phyloP scores from a whole-genome alignment of 1,140 invertebrate species.

The Holcopasites calliopsidis region DNA sequence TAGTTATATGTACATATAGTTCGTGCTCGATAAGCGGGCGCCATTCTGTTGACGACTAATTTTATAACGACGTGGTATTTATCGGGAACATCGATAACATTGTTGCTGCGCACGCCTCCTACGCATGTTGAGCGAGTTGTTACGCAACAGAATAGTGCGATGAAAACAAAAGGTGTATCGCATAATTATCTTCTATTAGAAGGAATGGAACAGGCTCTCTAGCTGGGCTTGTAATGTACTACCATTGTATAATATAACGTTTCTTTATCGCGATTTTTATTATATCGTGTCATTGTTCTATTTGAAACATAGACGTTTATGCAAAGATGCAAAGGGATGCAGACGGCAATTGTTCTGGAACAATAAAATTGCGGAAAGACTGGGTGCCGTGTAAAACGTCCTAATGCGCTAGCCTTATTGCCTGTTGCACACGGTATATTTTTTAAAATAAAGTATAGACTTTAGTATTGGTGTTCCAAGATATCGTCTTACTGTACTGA shows the following conservation, averaged over 20 bases:
- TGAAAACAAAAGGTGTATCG: slow-evolving; percentile 25
- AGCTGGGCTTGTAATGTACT: not conserved
- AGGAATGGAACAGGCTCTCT: not conserved
- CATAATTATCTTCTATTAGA: slow-evolving; percentile 34
- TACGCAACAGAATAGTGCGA: not conserved
- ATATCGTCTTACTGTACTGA: no score
- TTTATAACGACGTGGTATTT: slow-evolving; percentile 12
- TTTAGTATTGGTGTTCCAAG: no score
- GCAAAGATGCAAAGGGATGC: slow-evolving; percentile 9
- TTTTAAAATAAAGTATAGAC: no score
- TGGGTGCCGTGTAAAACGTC: slow-evolving; percentile 39
- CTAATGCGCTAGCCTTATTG: slow-evolving; percentile 55
- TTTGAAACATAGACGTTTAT: not conserved
- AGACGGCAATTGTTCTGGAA: slow-evolving; percentile 51
- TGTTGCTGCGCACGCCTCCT: not conserved
- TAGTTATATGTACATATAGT: no score
- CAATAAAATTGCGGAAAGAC: slow-evolving; percentile 51
- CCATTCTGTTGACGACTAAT: slow-evolving; percentile 1
- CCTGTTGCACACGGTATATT: no score
- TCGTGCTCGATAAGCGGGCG: not conserved
- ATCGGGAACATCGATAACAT: slow-evolving; percentile 24
- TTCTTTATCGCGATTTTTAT: slow-evolving; percentile 35
- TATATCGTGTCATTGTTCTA: slow-evolving; percentile 42
- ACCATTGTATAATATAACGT: slow-evolving; percentile 1
- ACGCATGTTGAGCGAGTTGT: not conserved